Evolutionary conservation across 2,797 vertebrate genomes (phyloP), one percentile per base, ranked within the genome.

Genomic region (Oceanodroma leucorhoa): DNA sequence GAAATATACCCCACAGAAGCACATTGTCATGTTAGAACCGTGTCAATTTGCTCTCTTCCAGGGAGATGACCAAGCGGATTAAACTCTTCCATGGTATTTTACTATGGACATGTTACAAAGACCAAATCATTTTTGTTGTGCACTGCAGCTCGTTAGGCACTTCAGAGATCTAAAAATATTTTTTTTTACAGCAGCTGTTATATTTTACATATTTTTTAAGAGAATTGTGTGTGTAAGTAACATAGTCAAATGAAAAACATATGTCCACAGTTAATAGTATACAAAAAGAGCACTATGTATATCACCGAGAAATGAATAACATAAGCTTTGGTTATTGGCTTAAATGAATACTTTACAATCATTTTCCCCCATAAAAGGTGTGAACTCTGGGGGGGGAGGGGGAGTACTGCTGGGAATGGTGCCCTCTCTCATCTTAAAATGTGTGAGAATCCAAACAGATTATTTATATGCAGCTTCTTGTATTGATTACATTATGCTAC

Each of bases 261-360:
- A 97, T 97, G 94, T 96, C 93, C 92, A 83, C 93, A 90, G 95
- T 97, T 97, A 97, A 97, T 96, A 96, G 62, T 96, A 97, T 96
- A 97, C 90, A 94, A 96, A 97, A 97, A 97, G 84, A 97, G 89
- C 95, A 97, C 93, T 96, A 96, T 94, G 86, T 96, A 95, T 86
- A 97, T 96, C 96, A 97, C 96, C 18, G 95, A 96, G 94, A 95
- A 97, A 96, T 72, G 94, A 97, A 92, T 96, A 97, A 95, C 83
- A 97, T 90, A 97, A 97, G 94, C 77, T 96, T 96, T 94, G 84
- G 87, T 97, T 96, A 97, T 98, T 98, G 93, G 90, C 95, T 97
- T 97, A 97, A 96, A 96, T 96, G 86, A 98, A 94, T 97, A 97
- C 97, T 98, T 97, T 96, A 96, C 97, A 97, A 97, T 96, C 95